These are phyloP conservation scores for Myotis lucifugus DNA, from an alignment of 2,113 vertebrate genomes.

Conservation along the genomic window DNA sequence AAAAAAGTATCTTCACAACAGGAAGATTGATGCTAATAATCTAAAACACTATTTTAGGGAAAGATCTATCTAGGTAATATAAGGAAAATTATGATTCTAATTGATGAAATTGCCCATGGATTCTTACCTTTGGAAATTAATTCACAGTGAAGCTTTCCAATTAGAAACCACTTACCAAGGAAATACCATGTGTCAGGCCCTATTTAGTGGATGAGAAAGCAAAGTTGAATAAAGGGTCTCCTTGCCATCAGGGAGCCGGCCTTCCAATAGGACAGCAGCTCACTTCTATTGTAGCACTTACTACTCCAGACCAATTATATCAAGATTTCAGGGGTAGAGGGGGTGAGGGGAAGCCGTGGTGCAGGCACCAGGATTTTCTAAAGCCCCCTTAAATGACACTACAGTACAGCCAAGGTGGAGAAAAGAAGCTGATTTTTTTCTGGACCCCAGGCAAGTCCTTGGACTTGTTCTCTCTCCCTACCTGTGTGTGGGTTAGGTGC, in stretches of 20 bases:
- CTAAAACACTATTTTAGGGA: not conserved
- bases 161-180: not conserved
- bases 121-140: slow-evolving; percentile 13
- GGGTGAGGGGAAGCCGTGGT: too few relatives aligned
- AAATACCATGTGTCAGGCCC: not conserved
- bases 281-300: not conserved
- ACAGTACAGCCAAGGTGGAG: not conserved
- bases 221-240: not conserved
- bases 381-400: not conserved
- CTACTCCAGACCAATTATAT: fast-evolving
- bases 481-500: not conserved
- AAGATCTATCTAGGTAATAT: not conserved
- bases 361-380: not conserved
- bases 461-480: not conserved
- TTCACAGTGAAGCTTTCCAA: not conserved
- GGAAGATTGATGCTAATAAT: not conserved
- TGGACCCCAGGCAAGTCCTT: not conserved
- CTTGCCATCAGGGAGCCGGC: not conserved
- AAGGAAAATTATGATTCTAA: not conserved
- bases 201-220: not conserved
- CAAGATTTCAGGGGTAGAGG: fast-evolving
- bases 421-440: too few relatives aligned
- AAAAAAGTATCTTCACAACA: slow-evolving; percentile 1
- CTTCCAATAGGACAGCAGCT: not conserved
- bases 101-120: not conserved